Conservation (phyloP, 2,113 vertebrate genomes). For the Columba janthina region DNA sequence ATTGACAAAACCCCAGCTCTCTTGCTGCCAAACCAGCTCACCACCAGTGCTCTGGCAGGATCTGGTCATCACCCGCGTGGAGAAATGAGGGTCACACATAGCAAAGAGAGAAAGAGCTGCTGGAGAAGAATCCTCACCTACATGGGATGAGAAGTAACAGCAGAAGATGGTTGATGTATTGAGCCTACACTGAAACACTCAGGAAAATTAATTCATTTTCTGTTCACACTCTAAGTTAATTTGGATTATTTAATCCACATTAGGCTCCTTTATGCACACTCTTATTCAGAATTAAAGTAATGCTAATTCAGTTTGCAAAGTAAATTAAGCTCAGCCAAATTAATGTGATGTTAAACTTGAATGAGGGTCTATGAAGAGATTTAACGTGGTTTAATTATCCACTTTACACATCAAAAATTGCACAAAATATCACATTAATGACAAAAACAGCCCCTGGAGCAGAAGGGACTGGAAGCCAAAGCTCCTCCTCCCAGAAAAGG, state of each 20-base stretch:
- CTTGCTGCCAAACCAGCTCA: neutral
- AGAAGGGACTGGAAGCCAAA: neutral
- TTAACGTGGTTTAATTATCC: conserved; percentile 56
- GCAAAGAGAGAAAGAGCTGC: neutral
- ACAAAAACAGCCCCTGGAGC: neutral
- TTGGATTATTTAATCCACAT: conserved; percentile 67
- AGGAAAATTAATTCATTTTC: conserved; percentile 16
- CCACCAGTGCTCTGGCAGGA: neutral
- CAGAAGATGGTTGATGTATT: neutral
- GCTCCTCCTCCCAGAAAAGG: neutral
- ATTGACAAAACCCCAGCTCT: accelerated
- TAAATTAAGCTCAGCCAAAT: conserved; percentile 58
- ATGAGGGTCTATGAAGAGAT: conserved; percentile 42
- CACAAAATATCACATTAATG: conserved; percentile 24
- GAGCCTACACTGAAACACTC: neutral
- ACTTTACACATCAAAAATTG: conserved; percentile 56
- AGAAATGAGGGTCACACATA: neutral
- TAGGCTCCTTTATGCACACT: conserved; percentile 7
- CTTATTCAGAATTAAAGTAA: conserved; percentile 32
- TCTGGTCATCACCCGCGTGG: neutral
- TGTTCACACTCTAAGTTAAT: conserved; percentile 10
- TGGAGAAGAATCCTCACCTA: neutral
- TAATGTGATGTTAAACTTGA: conserved; percentile 40
- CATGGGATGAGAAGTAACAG: neutral
- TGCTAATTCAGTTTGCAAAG: conserved; percentile 53